Evolutionary conservation across 2,113 vertebrate species (phyloP).

Genomic region (Heptranchias perlo): DNA sequence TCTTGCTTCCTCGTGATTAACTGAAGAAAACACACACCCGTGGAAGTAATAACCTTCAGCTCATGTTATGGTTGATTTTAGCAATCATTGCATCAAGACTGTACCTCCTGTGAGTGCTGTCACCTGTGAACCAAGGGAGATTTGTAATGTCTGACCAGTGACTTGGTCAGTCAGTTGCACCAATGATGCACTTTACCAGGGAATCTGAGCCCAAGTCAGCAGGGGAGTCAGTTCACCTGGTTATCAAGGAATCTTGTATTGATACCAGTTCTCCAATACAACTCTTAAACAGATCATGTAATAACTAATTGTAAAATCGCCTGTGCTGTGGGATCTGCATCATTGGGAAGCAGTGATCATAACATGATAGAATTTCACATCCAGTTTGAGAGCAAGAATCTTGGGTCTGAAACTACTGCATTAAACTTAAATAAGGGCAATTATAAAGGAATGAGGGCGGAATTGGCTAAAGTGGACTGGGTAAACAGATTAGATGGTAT

Average conservation of each 20-base stretch:
- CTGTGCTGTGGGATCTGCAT: neutral
- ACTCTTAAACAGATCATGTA: neutral
- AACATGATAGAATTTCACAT: too few relatives aligned
- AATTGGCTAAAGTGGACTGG: too few relatives aligned
- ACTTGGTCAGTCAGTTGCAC: neutral
- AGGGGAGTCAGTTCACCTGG: neutral
- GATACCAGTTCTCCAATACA: neutral
- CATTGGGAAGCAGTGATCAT: too few relatives aligned
- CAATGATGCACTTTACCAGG: neutral
- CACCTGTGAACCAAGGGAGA: neutral
- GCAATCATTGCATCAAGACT: neutral
- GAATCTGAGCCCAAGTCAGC: neutral
- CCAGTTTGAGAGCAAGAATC: too few relatives aligned
- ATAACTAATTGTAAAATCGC: neutral
- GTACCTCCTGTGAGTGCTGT: neutral
- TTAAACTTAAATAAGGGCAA: too few relatives aligned
- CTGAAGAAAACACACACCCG: neutral
- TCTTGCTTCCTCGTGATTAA: neutral
- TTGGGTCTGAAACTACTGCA: too few relatives aligned
- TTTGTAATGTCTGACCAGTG: neutral
- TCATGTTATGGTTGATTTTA: neutral
- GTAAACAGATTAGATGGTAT: too few relatives aligned
- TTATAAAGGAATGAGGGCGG: too few relatives aligned
- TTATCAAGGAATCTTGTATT: neutral
- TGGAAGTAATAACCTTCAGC: neutral